phyloP scores from a whole-genome alignment of 2,888 invertebrate genomes.

The Teinopalpus imperialis region DNA sequence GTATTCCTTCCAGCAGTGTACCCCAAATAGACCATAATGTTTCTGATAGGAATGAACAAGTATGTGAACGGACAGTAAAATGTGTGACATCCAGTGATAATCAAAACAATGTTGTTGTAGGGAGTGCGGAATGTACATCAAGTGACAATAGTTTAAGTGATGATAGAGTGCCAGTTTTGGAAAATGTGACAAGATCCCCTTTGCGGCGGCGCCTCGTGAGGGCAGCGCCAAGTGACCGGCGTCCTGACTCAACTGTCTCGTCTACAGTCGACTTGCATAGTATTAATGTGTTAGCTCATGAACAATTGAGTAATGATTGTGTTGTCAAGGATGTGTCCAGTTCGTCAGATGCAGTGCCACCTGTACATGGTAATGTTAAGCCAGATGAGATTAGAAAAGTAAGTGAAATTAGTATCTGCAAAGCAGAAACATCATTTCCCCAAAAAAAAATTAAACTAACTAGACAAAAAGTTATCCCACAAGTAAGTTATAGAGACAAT shows the following conservation, averaged over 20 bases:
- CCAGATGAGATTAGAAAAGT: constrained; percentile 71
- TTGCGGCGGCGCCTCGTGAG: constrained; percentile 63
- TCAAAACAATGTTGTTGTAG: constrained; percentile 67
- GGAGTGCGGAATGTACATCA: constrained; percentile 75
- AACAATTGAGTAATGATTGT: constrained; percentile 52
- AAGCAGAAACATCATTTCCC: constrained; percentile 74
- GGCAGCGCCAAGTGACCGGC: constrained; percentile 60
- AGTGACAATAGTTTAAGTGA: constrained; percentile 73
- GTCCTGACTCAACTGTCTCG: constrained; percentile 75
- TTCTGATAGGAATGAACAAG: constrained; percentile 52
- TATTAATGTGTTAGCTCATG: constrained; percentile 45
- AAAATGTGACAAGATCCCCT: constrained; percentile 57
- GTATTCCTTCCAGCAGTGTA: constrained; percentile 61
- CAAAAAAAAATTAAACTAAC: constrained; percentile 74
- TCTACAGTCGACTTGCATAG: constrained; percentile 67
- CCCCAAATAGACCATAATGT: constrained; percentile 48
- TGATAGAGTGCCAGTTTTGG: constrained; percentile 44
- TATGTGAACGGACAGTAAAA: constrained; percentile 66
- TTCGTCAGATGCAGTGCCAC: constrained; percentile 69
- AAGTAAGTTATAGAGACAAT: constrained; percentile 45
- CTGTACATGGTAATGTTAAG: constrained; percentile 62
- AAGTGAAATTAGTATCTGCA: constrained; percentile 75
- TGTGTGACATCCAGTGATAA: constrained; percentile 71
- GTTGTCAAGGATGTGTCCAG: constrained; percentile 73
- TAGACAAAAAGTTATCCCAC: constrained; percentile 62